A percentile compares a stretch with the other conserved stretches of the same genome.
phyloP scores from a whole-genome alignment of 2,797 vertebrate genomes.

The Poecile montanus region DNA sequence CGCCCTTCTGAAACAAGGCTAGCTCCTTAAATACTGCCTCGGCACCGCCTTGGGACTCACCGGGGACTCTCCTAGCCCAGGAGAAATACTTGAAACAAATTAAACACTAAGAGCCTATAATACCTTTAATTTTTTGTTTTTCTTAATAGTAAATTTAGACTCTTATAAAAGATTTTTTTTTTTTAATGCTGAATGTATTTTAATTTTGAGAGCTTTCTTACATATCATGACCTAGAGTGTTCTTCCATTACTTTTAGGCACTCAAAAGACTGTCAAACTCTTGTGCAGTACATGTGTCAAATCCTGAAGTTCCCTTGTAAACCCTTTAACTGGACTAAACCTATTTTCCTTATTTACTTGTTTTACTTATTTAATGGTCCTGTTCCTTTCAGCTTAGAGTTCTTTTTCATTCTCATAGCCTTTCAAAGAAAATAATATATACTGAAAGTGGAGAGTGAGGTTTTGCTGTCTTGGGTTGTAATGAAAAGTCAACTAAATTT shows the following conservation, averaged over 20 bases:
- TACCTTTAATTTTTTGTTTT: neutral
- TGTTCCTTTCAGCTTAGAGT: neutral
- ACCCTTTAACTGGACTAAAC: neutral
- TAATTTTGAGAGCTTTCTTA: neutral
- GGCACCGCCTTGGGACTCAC: neutral
- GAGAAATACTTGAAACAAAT: neutral
- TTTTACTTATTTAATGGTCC: neutral
- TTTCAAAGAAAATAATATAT: neutral
- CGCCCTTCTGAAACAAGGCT: neutral
- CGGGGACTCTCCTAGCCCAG: neutral
- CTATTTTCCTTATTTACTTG: neutral
- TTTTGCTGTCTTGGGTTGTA: neutral
- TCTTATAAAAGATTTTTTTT: neutral
- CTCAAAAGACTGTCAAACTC: neutral
- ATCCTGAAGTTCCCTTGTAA: neutral
- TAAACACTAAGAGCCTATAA: neutral
- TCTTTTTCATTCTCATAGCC: neutral
- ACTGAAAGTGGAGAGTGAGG: neutral
- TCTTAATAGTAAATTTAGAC: neutral
- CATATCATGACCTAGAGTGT: neutral
- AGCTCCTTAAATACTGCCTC: neutral
- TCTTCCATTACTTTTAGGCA: neutral
- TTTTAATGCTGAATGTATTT: neutral
- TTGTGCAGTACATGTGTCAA: neutral
- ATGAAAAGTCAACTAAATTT: neutral